Percentiles rank a stretch among this genome's conserved stretches.
phyloP scores from a whole-genome alignment of 2,113 vertebrate genomes.

The Cranoglanis bouderius region DNA sequence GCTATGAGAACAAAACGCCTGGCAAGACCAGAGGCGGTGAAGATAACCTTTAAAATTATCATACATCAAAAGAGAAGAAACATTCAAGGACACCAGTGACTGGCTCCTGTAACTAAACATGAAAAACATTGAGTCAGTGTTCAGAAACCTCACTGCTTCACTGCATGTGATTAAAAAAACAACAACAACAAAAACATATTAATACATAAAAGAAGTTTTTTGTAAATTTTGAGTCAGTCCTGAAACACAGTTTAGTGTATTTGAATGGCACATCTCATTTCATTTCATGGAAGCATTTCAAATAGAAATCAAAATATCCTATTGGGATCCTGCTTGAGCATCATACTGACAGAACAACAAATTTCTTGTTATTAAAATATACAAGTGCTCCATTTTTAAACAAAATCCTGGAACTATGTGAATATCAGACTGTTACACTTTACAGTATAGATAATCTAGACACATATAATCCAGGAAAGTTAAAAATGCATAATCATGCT shows the following conservation, averaged over 20 bases:
- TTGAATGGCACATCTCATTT: neutral
- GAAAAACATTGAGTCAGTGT: neutral
- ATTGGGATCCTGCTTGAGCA: neutral
- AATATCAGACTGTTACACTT: neutral
- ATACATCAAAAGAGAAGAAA: conserved; percentile 56
- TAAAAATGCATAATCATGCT: neutral
- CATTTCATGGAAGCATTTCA: neutral
- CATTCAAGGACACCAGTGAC: conserved; percentile 54
- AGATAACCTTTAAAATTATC: conserved; percentile 57
- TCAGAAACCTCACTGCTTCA: neutral
- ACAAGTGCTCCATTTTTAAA: neutral
- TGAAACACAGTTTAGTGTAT: neutral
- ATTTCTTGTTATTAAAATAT: neutral
- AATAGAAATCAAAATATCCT: neutral
- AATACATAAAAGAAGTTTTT: neutral
- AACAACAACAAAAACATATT: neutral
- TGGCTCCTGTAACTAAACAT: conserved; percentile 35
- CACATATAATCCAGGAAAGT: neutral
- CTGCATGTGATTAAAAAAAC: neutral
- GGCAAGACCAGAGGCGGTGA: conserved; percentile 54
- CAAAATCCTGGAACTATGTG: neutral
- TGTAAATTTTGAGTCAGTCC: neutral
- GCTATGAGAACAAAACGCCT: conserved; percentile 44
- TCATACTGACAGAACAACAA: neutral
- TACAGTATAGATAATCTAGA: neutral